phyloP scores from a whole-genome alignment of 2,888 invertebrate species.

The Ischnus inquisitorius region DNA sequence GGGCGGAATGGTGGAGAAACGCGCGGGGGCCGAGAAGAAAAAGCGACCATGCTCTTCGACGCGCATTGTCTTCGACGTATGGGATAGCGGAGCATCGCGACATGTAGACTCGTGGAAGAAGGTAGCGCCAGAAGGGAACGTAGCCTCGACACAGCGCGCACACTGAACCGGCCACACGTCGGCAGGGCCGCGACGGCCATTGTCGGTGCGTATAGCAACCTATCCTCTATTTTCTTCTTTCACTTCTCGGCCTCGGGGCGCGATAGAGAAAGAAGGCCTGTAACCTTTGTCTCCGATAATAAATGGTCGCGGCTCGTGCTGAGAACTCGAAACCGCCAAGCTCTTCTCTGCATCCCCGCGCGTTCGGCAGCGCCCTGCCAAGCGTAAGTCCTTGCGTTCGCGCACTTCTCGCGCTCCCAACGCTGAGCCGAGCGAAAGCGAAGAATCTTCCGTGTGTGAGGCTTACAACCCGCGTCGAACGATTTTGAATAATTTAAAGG shows the following conservation, averaged over 20 bases:
- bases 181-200: constrained; percentile 71
- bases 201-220: constrained; percentile 70
- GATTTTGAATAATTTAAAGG: constrained; percentile 69
- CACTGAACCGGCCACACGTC: constrained; percentile 19
- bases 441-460: constrained; percentile 29
- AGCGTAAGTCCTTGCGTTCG: constrained; percentile 34
- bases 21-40: constrained; percentile 8
- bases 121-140: constrained; percentile 38
- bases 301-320: constrained; percentile 77
- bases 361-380: constrained; percentile 38
- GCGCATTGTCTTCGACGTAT: constrained; percentile 57
- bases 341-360: constrained; percentile 30
- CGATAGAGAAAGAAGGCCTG: constrained; percentile 54
- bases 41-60: constrained; percentile 25
- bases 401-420: constrained; percentile 31
- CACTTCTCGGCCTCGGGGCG: constrained; percentile 48
- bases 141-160: constrained; percentile 39
- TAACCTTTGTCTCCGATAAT: constrained; percentile 81
- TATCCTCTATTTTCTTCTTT: constrained; percentile 45
- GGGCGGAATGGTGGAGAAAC: neutral
- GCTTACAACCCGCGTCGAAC: constrained; percentile 13
- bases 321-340: constrained; percentile 68
- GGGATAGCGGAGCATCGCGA: constrained; percentile 13
- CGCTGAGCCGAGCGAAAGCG: constrained; percentile 19
- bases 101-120: constrained; percentile 37